A percentile compares a stretch with the other conserved stretches of the same genome.
These are phyloP conservation scores for Channa maculata DNA, from an alignment of 2,113 vertebrate genomes.

Conservation along the genomic window DNA sequence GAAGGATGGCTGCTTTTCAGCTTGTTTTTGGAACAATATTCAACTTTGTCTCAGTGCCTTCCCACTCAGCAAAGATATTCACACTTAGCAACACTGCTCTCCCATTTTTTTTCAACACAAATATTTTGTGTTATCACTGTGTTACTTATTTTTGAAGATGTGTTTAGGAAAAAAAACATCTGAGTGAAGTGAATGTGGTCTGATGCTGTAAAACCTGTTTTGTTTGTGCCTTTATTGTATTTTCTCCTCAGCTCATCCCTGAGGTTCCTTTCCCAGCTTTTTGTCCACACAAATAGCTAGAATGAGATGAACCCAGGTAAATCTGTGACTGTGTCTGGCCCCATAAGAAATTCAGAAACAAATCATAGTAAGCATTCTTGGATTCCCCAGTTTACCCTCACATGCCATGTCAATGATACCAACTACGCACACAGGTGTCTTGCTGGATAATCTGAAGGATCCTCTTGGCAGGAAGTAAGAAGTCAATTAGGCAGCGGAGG, in stretches of 20 bases:
- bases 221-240: not conserved
- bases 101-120: slow-evolving; percentile 43
- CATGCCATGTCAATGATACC: not conserved
- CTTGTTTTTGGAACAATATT: slow-evolving; percentile 68
- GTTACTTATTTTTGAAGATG: slow-evolving; percentile 7
- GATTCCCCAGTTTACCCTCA: slow-evolving; percentile 16
- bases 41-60: slow-evolving; percentile 62
- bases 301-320: no score
- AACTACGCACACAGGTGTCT: slow-evolving; percentile 85
- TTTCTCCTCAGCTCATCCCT: not conserved
- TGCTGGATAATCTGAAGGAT: slow-evolving; percentile 84
- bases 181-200: not conserved
- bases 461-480: slow-evolving; percentile 86
- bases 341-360: slow-evolving; percentile 9
- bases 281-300: no score
- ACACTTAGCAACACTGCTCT: slow-evolving; percentile 36
- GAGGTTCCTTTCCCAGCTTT: no score
- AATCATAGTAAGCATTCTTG: slow-evolving; percentile 14
- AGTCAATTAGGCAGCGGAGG: slow-evolving; percentile 87
- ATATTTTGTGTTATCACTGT: slow-evolving; percentile 21
- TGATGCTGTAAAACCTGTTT: not conserved
- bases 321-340: no score
- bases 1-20: slow-evolving; percentile 52
- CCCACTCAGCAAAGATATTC: slow-evolving; percentile 54
- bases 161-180: not conserved